Evolutionary conservation across 2,888 invertebrate genomes (phyloP).

Genomic region (Alsophila aescularia): DNA sequence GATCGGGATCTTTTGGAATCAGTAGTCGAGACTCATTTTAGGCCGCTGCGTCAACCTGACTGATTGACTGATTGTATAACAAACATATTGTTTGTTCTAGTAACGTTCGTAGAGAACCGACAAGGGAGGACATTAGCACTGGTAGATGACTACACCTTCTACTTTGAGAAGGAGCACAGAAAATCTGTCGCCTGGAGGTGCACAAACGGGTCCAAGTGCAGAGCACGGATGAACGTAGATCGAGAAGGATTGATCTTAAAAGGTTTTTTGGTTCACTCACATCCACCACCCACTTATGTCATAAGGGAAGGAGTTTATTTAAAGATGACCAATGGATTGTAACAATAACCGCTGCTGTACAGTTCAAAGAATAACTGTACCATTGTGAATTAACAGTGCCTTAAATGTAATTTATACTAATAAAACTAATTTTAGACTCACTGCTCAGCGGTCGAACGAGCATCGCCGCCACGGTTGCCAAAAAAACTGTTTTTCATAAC

Average conservation of each 20-base stretch:
- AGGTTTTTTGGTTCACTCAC: not conserved
- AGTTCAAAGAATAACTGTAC: not conserved
- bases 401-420: not conserved
- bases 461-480: no score
- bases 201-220: conserved; percentile 16
- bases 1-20: no score
- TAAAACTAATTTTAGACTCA: no score
- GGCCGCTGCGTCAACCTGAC: no score
- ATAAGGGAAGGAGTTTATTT: conserved; percentile 7
- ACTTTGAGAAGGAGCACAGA: conserved; percentile 17
- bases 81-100: conserved; percentile 22
- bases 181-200: conserved; percentile 13
- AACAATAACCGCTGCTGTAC: not conserved
- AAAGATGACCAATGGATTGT: not conserved
- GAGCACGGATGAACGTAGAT: conserved; percentile 9
- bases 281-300: conserved; percentile 6
- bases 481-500: no score
- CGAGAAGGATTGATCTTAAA: not conserved
- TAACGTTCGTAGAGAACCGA: conserved; percentile 23
- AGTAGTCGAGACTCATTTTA: no score
- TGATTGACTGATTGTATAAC: no score
- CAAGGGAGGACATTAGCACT: conserved; percentile 27
- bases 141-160: conserved; percentile 31
- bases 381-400: not conserved
- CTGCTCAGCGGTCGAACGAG: no score